These are phyloP conservation scores for Temnothorax curvispinosus DNA, from an alignment of 1,140 invertebrate species.

Conservation along the genomic window DNA sequence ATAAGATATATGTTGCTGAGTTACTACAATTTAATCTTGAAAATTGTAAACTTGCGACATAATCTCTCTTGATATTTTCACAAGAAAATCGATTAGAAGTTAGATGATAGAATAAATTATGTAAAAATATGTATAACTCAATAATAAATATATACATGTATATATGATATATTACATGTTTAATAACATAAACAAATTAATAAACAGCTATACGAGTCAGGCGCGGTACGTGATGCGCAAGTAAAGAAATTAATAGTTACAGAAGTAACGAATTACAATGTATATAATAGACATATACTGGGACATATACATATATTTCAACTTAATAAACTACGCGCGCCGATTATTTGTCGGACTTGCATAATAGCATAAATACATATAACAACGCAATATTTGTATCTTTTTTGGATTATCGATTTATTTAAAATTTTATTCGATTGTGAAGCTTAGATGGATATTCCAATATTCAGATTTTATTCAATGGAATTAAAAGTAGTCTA, in stretches of 20 bases:
- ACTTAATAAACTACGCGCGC: too few species aligned
- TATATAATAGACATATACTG: too few species aligned
- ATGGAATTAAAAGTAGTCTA: constrained; percentile 37
- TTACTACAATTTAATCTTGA: constrained; percentile 16
- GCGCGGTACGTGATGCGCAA: too few species aligned
- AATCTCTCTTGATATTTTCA: neutral
- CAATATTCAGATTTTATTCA: constrained; percentile 47
- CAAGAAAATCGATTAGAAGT: neutral
- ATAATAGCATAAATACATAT: neutral
- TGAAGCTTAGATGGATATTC: neutral
- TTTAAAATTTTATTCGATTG: constrained; percentile 34
- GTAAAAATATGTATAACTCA: neutral
- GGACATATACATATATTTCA: too few species aligned
- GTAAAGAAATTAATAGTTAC: too few species aligned
- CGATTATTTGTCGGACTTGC: too few species aligned
- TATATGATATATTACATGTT: neutral
- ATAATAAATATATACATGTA: too few species aligned
- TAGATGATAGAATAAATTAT: neutral
- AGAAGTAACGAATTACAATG: too few species aligned
- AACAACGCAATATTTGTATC: neutral
- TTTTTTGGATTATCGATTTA: constrained; percentile 17
- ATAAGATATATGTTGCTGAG: neutral
- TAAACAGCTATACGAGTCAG: too few species aligned
- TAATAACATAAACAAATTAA: neutral
- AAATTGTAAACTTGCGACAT: constrained; percentile 1